phyloP scores from a whole-genome alignment of 2,888 invertebrate genomes.

The Notodonta dromedarius region DNA sequence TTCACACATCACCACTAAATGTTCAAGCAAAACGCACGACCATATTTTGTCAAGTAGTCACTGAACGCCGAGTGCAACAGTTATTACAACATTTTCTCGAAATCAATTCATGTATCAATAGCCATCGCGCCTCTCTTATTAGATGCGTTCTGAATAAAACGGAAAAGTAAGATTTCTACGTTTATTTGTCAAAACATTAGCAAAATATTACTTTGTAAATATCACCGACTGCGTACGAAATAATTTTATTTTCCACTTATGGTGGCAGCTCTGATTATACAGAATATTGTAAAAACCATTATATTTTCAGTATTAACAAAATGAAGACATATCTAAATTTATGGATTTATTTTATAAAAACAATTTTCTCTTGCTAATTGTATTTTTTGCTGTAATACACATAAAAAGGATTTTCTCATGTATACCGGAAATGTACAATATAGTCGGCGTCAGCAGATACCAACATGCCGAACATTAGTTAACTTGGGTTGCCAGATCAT shows the following conservation, averaged over 20 bases:
- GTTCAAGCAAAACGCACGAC: constrained; percentile 77
- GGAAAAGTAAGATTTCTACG: constrained; percentile 46
- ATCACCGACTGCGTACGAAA: constrained; percentile 83
- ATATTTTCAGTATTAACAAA: not conserved
- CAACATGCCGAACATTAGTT: constrained; percentile 48
- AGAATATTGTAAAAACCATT: constrained; percentile 9
- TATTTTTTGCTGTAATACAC: constrained; percentile 11
- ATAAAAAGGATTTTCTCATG: constrained; percentile 32
- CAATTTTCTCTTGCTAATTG: not conserved
- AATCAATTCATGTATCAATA: constrained; percentile 40
- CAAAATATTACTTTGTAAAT: constrained; percentile 81
- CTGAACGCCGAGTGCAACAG: constrained; percentile 68
- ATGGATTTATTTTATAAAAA: not conserved
- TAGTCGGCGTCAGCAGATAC: constrained; percentile 78
- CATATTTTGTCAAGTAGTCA: constrained; percentile 75
- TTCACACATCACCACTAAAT: constrained; percentile 86
- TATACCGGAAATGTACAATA: constrained; percentile 56
- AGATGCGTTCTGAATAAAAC: constrained; percentile 34
- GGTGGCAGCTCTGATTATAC: constrained; percentile 65
- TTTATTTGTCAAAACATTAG: constrained; percentile 76
- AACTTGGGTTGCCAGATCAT: constrained; percentile 44
- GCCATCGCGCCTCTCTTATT: constrained; percentile 39
- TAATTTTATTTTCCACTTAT: constrained; percentile 57
- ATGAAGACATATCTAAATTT: not conserved
- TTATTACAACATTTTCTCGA: constrained; percentile 62